Base-by-base conservation (phyloP, 2,113 vertebrate species). In the Hyperopisus bebe region DNA sequence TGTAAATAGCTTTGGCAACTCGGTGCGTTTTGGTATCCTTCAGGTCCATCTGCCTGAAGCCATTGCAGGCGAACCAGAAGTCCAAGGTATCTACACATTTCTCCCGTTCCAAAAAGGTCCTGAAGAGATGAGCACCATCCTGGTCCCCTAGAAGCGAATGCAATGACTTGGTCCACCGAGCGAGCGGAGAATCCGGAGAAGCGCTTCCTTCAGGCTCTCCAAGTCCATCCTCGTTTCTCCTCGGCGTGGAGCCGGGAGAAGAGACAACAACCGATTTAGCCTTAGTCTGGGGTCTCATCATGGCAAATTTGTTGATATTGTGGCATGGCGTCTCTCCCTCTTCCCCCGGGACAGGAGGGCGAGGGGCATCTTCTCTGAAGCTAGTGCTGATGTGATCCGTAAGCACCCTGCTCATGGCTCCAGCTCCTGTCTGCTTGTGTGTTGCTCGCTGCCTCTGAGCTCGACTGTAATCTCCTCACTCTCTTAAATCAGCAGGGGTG, bases 51-150 rank as follows among this genome's bases (percentile, higher is more conserved):
- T 98, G 98, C 95, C 98, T 95, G 97, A 99, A 99, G 27, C 98
- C 98, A 83, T 98, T 99, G 95, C 98, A 99, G 94, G 98, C 98
- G 89, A 99, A 99, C 98, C 98, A 99, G 91, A 99, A 99, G 95
- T 99, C 98, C 92, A 99, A 94, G 31, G 97, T 95, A 94, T 99
- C 98, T 92, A 97, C 98, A 39, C 97, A 98, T 94, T 98, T 97
- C 93, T 98, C 98, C 89, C 96, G 96, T 94, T 99, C 98, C 96
- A 99, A 93, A 93, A 99, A 99, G 90, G 96, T 98, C 95, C 98
- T 95, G 91, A 98, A 99, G 83, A 99, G 98, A 66, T 97, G 97
- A 89, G 98, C 98, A 46, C 98, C 98, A 90, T 99, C 98, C 94
- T 99, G 98, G 93, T 99, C 98, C 17, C 97, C 98, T 92, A 99